Base-by-base conservation (phyloP, 2,888 invertebrate species). In the Platycnemis pennipes region DNA sequence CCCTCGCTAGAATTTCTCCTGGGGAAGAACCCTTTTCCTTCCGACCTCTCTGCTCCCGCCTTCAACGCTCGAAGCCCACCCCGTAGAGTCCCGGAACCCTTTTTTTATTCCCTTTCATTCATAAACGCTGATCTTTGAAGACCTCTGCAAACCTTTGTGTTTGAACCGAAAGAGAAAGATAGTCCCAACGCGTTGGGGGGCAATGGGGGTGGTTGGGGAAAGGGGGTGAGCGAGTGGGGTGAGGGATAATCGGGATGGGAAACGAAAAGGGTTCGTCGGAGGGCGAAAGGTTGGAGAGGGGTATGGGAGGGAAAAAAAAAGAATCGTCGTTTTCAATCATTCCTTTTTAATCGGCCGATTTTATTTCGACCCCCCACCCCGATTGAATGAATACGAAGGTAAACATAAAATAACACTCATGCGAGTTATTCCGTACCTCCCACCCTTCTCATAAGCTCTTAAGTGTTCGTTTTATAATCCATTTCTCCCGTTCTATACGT, bases 111-210 rank as follows among this genome's bases (percentile, higher is more conserved):
- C 77, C 37, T 77, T 77, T 37, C 77, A 77, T 77, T 77, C 77
- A 77, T 77, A 77, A 77, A 77, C 77, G 77, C 77, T 77, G 77
- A 77, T 77, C 77, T 77, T 77, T 77, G 77, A 37, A 77, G 77
- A 77, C 77, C 77, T 37, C 77, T 77, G 77, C 77, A 77, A 77
- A 77, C 77, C 77, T 77, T 77, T 77, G 31, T 77, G 77, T 77
- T 77, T 77, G 37, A 77, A 77, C 77, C 31, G 77, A 69, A 31
- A 7, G 77, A 11, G 37, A 63, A 16, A 63, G 26, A 63, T n/a
- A 22, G 63, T 1, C 63, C n/a, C 63, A 26, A 22, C 5, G 63
- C 63, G 19, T 63, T 63, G 26, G 37, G 37, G 37, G 77, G 3
- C 4, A 22, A 8, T 2, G 37, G 37, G 37, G 77, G 3, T 19